Base-by-base conservation (phyloP, 2,888 invertebrate species). In the Rutpela maculata region DNA sequence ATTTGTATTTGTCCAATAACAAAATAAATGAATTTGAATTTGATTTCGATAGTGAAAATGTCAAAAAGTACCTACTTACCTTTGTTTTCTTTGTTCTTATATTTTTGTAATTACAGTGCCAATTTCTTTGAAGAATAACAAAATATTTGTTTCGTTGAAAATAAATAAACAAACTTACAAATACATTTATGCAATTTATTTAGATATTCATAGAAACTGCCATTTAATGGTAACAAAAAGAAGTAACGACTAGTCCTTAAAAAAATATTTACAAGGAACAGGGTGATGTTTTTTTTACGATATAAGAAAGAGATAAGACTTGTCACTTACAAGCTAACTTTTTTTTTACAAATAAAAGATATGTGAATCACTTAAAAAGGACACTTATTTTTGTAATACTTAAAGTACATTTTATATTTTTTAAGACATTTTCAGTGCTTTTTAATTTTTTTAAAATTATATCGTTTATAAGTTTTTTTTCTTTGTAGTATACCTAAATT, bases 191-290 rank as follows among this genome's bases (percentile, higher is more conserved):
- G 65, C 65, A 50, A 65, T 65, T 65, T 43, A 65, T 65, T 65
- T 76, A 78, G 77, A 72, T 78, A 79, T 75, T 68, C 80, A 80
- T 75, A 71, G 68, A 78, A 79, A 78, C 74, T 38, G 79, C 79
- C 81, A 81, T 78, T 73, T 65, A 26, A 76, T 81, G 81, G 81
- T 81, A 81, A 81, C 81, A 79, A 80, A 80, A 70, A 75, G 76
- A 76, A 79, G 77, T 79, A 80, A 78, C 65, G 81, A 81, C 81
- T 81, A 81, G 81, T 79, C 72, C n/a, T 56, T 74, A 35, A 74
- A 74, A 74, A 74, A 55, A 50, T 66, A 63, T 69, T 26, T 69
- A 69, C 67, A 76, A 74, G n/a, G 22, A 69, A 69, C 56, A n/a
- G n/a, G n/a, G 74, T 75, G 62, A 63, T 63, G 69, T 69, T 31